Evolutionary conservation across 2,797 vertebrate genomes (phyloP), one percentile per base, ranked within the genome.

Genomic region (Chiroxiphia lanceolata): DNA sequence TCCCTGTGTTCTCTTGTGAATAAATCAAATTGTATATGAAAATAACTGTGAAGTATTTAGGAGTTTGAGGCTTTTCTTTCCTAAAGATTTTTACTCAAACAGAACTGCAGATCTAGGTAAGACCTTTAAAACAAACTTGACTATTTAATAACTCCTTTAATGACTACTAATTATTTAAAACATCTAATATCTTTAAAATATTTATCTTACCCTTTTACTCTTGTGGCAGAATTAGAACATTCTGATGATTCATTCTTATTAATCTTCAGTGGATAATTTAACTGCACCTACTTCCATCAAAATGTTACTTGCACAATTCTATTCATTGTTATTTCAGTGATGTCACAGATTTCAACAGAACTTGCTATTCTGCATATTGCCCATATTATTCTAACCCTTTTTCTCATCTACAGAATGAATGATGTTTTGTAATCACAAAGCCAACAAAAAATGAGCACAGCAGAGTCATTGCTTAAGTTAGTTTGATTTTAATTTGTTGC

Each of bases 241-340:
- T 87, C 40, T 94, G 90, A 75, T 91, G 80, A 94, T 76, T 95
- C 86, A 90, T 89, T 88, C 67, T 27, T 82, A 83, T 76, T 92
- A 65, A 90, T 91, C 63, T 72, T 9, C 63, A 88, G 29, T 61
- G 10, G 63, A 64, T 92, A 92, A 96, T 94, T 94, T 81, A 65
- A 87, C 60, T 90, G 34, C 63, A 78, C n/a, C 64, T 53, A 70
- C 70, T 92, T 95, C 79, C 82, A 92, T 91, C 79, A 92, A 92
- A 95, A 93, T 83, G 81, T 68, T 91, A 90, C 69, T 79, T 83
- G 36, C 72, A 54, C 90, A 87, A 90, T 23, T 79, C 38, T 60
- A 65, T 71, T 93, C 70, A 70, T 89, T 96, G 71, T 95, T 93
- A 93, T 94, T 90, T 92, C 80, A 90, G 51, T 7, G 4, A 9